A percentile compares a stretch with the other conserved stretches of the same genome.
Evolutionary conservation across 1,140 invertebrate genomes (phyloP).

Genomic region (Thereuonema tuberculata): DNA sequence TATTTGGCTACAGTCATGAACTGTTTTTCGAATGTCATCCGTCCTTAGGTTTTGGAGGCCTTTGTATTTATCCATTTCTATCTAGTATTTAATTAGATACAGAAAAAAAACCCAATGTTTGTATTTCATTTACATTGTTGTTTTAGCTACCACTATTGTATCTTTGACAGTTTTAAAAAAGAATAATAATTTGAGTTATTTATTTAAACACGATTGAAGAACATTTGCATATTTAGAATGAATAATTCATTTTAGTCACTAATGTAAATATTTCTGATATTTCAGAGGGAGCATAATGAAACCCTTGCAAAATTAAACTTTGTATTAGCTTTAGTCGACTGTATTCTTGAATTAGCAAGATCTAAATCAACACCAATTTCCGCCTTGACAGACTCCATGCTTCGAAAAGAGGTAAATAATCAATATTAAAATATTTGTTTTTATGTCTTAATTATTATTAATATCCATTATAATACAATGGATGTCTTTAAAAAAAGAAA

Average conservation of each 20-base stretch:
- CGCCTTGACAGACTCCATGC: constrained; percentile 27
- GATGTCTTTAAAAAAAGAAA: too few species aligned
- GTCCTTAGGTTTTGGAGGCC: too few species aligned
- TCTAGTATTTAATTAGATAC: too few species aligned
- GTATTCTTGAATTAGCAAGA: constrained; percentile 71
- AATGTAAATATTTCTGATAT: constrained; percentile 13
- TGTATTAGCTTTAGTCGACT: constrained; percentile 76
- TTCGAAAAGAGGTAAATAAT: neutral
- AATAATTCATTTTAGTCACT: neutral
- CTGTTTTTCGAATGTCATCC: too few species aligned
- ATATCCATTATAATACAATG: neutral
- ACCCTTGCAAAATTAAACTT: constrained; percentile 86
- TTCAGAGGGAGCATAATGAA: constrained; percentile 76
- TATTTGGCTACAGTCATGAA: too few species aligned
- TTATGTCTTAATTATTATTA: neutral
- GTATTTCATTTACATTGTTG: too few species aligned
- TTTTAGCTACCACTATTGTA: too few species aligned
- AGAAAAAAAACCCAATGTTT: too few species aligned
- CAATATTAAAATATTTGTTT: constrained; percentile 1
- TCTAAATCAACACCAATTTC: constrained; percentile 54
- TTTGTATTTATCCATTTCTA: too few species aligned
- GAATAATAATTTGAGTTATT: too few species aligned
- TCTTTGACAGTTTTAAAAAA: too few species aligned
- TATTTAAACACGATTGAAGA: too few species aligned
- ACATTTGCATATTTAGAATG: neutral